These are phyloP conservation scores for Clamator glandarius DNA, from an alignment of 2,797 vertebrate species.

Conservation along the genomic window DNA sequence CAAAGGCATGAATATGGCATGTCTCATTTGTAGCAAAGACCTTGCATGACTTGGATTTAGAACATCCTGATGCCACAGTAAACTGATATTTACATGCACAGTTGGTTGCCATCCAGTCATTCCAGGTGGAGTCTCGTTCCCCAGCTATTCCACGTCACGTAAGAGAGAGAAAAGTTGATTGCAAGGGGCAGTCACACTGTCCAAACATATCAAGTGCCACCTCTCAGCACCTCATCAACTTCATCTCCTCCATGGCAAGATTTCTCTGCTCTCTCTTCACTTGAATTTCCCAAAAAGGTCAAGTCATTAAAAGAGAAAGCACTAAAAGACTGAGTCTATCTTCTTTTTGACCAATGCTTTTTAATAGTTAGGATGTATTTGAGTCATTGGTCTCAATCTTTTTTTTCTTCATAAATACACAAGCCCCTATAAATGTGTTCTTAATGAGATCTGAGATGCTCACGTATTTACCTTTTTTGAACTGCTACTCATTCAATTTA, in stretches of 20 bases:
- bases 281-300: background rate
- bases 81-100: rapidly evolving
- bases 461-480: background rate
- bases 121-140: background rate
- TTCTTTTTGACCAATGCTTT: background rate
- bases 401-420: background rate
- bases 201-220: background rate
- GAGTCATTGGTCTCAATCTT: background rate
- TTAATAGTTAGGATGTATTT: background rate
- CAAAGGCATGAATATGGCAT: background rate
- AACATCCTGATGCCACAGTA: background rate
- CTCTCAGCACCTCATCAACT: too few relatives aligned
- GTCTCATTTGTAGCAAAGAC: background rate
- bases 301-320: background rate
- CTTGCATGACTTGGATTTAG: background rate
- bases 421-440: background rate
- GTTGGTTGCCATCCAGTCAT: rapidly evolving
- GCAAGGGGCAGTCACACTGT: background rate
- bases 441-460: background rate
- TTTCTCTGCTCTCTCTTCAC: background rate
- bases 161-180: background rate
- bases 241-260: background rate
- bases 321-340: background rate
- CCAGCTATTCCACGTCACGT: background rate
- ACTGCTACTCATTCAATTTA: background rate